Evolutionary conservation across 2,888 invertebrate species (phyloP).

Genomic region (Drosophila phalerata): DNA sequence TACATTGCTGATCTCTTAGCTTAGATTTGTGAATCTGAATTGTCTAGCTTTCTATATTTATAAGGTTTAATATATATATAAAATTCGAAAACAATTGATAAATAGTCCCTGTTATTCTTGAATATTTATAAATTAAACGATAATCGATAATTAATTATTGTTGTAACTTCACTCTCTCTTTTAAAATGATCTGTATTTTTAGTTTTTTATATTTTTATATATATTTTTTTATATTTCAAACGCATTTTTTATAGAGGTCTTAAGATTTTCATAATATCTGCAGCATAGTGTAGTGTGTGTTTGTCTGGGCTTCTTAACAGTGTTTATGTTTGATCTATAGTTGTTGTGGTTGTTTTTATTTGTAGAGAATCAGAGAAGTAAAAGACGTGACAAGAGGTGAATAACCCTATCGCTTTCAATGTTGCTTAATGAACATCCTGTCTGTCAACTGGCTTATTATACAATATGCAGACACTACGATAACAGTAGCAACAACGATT

Average conservation of each 20-base stretch:
- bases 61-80: too few relatives aligned
- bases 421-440: conserved; percentile 64
- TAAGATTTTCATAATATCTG: conserved; percentile 4
- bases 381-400: conserved; percentile 40
- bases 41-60: too few relatives aligned
- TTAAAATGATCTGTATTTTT: not conserved
- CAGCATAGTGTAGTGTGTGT: conserved; percentile 34
- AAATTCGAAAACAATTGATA: not conserved
- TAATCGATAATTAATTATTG: not conserved
- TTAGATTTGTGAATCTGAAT: not conserved
- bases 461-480: conserved; percentile 51
- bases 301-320: conserved; percentile 24
- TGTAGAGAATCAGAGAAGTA: conserved; percentile 43
- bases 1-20: not conserved
- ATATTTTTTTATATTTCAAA: too few relatives aligned
- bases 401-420: conserved; percentile 27
- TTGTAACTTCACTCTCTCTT: not conserved
- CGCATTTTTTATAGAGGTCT: too few relatives aligned
- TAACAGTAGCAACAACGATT: conserved; percentile 4
- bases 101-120: not conserved
- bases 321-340: conserved; percentile 27
- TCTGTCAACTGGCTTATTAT: conserved; percentile 65
- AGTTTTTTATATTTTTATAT: too few relatives aligned
- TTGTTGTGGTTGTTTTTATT: conserved; percentile 7
- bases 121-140: not conserved